Percentiles rank a stretch among this genome's conserved stretches.
Conservation (phyloP, 2,888 invertebrate species). For the Rhimphoctona megacephalus region DNA sequence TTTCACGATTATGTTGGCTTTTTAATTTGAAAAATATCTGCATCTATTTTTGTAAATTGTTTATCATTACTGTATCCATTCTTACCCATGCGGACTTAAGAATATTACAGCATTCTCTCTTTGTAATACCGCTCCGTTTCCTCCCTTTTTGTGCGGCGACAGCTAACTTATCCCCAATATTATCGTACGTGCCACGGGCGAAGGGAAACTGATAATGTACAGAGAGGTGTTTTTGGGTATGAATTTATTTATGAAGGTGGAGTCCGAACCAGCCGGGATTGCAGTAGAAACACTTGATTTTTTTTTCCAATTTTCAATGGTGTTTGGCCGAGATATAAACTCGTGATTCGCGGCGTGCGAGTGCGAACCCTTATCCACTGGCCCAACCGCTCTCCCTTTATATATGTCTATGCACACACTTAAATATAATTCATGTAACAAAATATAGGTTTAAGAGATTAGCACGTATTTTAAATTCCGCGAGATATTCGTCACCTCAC, state of each 20-base stretch:
- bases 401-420: no score
- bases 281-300: neutral
- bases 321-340: no score
- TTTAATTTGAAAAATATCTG: neutral
- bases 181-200: no score
- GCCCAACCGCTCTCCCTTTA: neutral
- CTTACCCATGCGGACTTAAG: no score
- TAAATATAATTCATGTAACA: no score
- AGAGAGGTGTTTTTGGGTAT: neutral
- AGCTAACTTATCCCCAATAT: no score
- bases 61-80: no score
- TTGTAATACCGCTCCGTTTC: no score
- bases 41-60: no score
- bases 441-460: neutral
- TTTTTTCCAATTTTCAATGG: neutral
- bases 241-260: neutral
- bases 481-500: conserved; percentile 48
- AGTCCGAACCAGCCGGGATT: neutral
- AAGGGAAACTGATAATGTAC: neutral
- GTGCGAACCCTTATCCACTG: neutral
- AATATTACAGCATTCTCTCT: no score
- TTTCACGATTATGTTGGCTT: neutral
- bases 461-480: conserved; percentile 26
- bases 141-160: no score
- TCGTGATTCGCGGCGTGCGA: no score